Conservation (phyloP, 2,113 vertebrate genomes). For the Rallus limicola region DNA sequence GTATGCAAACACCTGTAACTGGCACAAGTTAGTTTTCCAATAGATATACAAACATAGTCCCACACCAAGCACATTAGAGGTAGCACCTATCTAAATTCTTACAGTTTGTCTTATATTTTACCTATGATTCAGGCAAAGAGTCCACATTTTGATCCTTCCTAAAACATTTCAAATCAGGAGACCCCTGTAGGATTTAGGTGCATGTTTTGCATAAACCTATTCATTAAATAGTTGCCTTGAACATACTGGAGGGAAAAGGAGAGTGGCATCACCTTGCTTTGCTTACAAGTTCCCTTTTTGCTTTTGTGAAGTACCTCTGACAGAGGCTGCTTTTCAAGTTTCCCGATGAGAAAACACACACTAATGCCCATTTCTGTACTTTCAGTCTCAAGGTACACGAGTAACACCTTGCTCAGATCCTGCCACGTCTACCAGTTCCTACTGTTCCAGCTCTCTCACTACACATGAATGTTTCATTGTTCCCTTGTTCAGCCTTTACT, state of each 20-base stretch:
- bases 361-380: slow-evolving; percentile 21
- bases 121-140: not conserved
- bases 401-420: slow-evolving; percentile 38
- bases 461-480: slow-evolving; percentile 31
- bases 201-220: not conserved
- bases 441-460: not conserved
- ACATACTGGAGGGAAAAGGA: not conserved
- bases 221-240: not conserved
- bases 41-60: not conserved
- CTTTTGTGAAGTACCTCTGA: not conserved
- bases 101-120: not conserved
- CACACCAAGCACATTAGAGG: not conserved
- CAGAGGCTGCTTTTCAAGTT: not conserved
- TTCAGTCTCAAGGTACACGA: not conserved
- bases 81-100: not conserved
- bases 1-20: not conserved
- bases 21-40: not conserved
- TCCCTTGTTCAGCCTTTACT: not conserved
- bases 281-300: not conserved
- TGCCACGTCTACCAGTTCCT: slow-evolving; percentile 5
- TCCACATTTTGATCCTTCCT: not conserved
- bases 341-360: not conserved
- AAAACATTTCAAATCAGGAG: not conserved
- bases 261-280: not conserved
- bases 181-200: not conserved